These are phyloP conservation scores for Nezara viridula DNA, from an alignment of 2,888 invertebrate genomes.

Conservation along the genomic window DNA sequence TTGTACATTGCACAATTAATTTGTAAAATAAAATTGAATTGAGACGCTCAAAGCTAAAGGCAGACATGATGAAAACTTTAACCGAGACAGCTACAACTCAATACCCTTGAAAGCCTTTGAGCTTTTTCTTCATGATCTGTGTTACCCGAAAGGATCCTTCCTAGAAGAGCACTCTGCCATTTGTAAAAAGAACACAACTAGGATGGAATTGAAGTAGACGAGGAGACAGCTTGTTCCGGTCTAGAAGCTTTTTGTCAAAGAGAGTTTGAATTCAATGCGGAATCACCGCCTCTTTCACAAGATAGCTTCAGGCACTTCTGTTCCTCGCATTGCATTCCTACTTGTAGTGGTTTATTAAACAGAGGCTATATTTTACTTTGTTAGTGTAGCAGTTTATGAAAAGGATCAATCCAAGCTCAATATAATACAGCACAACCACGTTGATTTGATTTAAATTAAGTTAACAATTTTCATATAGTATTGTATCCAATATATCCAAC, in stretches of 20 bases:
- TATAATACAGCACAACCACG: too few relatives aligned
- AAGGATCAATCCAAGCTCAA: neutral
- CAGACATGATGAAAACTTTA: neutral
- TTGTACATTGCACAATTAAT: neutral
- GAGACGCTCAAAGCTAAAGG: neutral
- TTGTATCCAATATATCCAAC: too few relatives aligned
- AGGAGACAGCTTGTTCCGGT: neutral
- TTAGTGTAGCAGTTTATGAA: neutral
- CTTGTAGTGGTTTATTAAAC: neutral
- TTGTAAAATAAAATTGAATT: neutral
- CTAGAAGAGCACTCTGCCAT: neutral
- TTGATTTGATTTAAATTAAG: too few relatives aligned
- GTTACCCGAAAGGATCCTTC: neutral
- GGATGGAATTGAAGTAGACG: neutral
- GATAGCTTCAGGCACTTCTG: neutral
- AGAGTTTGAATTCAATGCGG: neutral
- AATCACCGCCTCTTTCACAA: neutral
- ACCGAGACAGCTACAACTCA: neutral
- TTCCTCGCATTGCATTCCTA: neutral
- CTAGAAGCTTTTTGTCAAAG: neutral
- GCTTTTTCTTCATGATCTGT: neutral
- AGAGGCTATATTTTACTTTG: neutral
- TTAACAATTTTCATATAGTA: too few relatives aligned
- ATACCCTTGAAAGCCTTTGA: neutral
- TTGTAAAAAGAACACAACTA: constrained; percentile 12